Evolutionary conservation across 2,888 invertebrate genomes (phyloP).

Genomic region (Amiota minor): DNA sequence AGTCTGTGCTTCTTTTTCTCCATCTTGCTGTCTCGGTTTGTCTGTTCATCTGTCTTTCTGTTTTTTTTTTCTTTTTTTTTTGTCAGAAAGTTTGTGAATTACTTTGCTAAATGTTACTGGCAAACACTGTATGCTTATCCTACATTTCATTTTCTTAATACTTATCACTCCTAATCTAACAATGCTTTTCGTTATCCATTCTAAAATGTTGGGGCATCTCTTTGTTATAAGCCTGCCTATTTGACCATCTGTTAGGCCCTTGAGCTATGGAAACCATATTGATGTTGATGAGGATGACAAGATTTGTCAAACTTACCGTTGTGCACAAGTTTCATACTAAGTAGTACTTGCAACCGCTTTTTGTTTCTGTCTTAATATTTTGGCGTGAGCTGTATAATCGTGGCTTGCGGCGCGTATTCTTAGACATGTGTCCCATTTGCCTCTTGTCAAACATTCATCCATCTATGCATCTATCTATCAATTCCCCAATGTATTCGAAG

Average conservation of each 20-base stretch:
- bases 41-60: neutral
- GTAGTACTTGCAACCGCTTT: too few relatives aligned
- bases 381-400: neutral
- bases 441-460: neutral
- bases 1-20: neutral
- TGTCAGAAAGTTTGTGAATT: too few relatives aligned
- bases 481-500: neutral
- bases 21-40: neutral
- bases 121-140: too few relatives aligned
- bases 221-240: too few relatives aligned
- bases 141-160: too few relatives aligned
- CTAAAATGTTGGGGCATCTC: too few relatives aligned
- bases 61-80: neutral
- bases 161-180: too few relatives aligned
- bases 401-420: constrained; percentile 22
- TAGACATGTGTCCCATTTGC: constrained; percentile 10
- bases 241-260: too few relatives aligned
- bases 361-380: neutral
- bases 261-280: neutral
- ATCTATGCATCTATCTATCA: neutral
- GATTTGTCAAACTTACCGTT: neutral
- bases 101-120: too few relatives aligned
- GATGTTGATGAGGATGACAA: neutral
- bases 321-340: neutral
- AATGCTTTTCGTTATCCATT: too few relatives aligned